Base-by-base conservation (phyloP, 2,888 invertebrate species). In the Eilema griseolum region DNA sequence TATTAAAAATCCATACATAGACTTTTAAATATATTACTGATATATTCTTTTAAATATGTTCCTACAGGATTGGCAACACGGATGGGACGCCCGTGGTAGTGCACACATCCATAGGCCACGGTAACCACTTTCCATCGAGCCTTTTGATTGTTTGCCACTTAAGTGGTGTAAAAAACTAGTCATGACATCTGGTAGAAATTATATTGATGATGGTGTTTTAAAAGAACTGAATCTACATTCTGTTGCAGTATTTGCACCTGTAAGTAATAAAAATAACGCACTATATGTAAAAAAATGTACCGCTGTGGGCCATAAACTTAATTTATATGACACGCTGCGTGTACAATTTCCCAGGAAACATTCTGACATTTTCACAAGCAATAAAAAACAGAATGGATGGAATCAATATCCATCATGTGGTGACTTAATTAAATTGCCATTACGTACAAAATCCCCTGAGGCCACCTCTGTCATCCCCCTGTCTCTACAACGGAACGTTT, bases 391-490 rank as follows among this genome's bases (percentile, higher is more conserved):
- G 81, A 82, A 85, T 83, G 77, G 79, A 67, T 71, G 74, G 78
- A 80, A 85, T 85, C 85, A 85, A 84, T 87, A 82, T 80, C 85
- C 80, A 85, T 82, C 85, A 78, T 79, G 82, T 78, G 75, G 78
- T 71, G 77, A 81, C 77, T 83, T 80, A 84, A 86, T 86, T 83
- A 87, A 87, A 86, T 84, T 76, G 77, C 74, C 76, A 77, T 78
- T 78, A 78, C 75, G 77, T 75, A 75, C 77, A 67, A 75, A 78
- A 76, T 74, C 78, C 81, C 78, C 67, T 10, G 75, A 69, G 79
- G 84, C 80, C 81, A 76, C 76, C 71, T 82, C 86, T 86, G 83
- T 85, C 83, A 81, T 78, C 79, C 77, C 79, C 74, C 77, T 75
- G 76, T 76, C 77, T 83, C 82, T 85, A 78, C 77, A 78, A 61